These are phyloP conservation scores for Mionectes olivaceus DNA, from an alignment of 2,797 vertebrate genomes.

Conservation along the genomic window DNA sequence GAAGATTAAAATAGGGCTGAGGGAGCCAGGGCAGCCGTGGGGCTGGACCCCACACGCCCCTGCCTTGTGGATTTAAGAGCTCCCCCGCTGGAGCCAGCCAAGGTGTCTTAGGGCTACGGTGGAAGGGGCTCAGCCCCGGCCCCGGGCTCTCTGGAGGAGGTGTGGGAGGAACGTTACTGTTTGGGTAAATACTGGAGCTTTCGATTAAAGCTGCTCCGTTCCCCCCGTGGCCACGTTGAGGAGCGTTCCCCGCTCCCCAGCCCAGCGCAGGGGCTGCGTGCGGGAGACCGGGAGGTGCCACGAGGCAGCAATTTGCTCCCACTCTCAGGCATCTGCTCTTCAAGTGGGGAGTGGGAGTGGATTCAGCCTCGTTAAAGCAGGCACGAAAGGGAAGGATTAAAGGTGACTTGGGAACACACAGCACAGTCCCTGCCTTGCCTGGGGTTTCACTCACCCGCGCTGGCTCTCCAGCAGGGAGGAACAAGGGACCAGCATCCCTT, in stretches of 20 bases:
- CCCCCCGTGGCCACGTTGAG: neutral
- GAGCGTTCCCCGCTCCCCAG: neutral
- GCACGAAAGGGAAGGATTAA: constrained; percentile 25
- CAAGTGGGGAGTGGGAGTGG: constrained; percentile 20
- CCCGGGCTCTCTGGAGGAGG: neutral
- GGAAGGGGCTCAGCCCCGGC: neutral
- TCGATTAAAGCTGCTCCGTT: neutral
- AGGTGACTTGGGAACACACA: neutral
- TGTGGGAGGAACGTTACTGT: constrained; percentile 29
- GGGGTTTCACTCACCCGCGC: neutral
- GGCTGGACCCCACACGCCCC: neutral
- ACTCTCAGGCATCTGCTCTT: neutral
- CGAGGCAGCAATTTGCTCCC: constrained; percentile 48
- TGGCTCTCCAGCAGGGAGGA: neutral
- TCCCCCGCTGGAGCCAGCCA: neutral
- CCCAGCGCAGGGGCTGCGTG: neutral
- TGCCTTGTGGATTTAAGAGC: neutral
- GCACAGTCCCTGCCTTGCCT: neutral
- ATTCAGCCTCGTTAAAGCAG: neutral
- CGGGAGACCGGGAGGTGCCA: neutral
- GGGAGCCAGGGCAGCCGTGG: neutral
- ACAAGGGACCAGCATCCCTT: neutral
- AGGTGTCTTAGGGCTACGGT: neutral
- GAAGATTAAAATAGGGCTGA: neutral
- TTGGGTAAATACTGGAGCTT: constrained; percentile 36